Evolutionary conservation across 2,797 vertebrate genomes (phyloP).

Genomic region (Taeniopygia guttata): DNA sequence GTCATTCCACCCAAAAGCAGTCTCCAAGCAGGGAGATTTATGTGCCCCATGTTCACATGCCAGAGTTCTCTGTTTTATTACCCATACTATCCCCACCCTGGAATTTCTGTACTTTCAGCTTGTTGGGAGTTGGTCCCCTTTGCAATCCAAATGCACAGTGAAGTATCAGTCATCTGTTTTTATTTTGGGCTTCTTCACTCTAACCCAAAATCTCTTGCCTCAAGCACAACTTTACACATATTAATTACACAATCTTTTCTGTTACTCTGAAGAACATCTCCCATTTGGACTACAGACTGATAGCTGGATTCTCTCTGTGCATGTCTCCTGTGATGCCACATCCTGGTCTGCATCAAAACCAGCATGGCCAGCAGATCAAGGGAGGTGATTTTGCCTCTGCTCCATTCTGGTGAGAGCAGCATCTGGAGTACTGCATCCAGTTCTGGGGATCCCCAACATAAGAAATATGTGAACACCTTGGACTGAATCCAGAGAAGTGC

Average conservation of each 20-base stretch:
- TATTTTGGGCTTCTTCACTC: not conserved
- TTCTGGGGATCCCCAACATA: not conserved
- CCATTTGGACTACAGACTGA: not conserved
- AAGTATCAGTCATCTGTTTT: not conserved
- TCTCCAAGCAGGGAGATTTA: not conserved
- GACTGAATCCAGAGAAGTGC: not conserved
- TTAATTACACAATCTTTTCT: not conserved
- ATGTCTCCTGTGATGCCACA: not conserved
- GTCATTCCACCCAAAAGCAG: not conserved
- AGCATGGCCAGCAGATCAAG: not conserved
- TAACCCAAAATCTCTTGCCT: not conserved
- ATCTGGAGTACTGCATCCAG: not conserved
- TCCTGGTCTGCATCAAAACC: not conserved
- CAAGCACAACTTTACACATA: not conserved
- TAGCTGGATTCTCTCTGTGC: not conserved
- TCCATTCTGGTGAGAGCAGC: not conserved
- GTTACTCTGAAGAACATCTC: not conserved
- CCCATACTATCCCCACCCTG: not conserved
- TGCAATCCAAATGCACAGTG: not conserved
- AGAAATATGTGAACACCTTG: fast-evolving
- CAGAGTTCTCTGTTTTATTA: not conserved
- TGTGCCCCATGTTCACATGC: not conserved
- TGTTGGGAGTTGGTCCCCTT: not conserved
- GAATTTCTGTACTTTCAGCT: not conserved
- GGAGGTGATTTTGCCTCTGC: not conserved